A percentile compares a stretch with the other conserved stretches of the same genome.
phyloP scores from a whole-genome alignment of 2,113 vertebrate species.

The Naja naja region DNA sequence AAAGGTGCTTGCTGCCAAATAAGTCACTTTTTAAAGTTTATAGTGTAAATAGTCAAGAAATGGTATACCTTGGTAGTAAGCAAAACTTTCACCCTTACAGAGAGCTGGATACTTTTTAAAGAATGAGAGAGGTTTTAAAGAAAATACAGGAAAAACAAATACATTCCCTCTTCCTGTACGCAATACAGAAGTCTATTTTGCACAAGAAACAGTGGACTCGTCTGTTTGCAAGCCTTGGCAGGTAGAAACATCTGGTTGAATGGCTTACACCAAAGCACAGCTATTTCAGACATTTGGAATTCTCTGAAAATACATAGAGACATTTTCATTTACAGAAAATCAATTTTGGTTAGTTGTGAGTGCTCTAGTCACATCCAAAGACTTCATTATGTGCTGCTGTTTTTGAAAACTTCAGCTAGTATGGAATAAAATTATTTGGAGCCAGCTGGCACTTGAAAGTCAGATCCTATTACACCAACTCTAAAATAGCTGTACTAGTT shows the following conservation, averaged over 20 bases:
- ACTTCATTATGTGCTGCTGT: neutral
- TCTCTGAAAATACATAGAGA: neutral
- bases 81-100: conserved; percentile 62
- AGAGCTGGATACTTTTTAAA: neutral
- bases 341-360: neutral
- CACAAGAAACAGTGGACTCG: conserved; percentile 39
- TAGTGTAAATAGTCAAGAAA: conserved; percentile 22
- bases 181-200: conserved; percentile 42
- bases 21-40: neutral
- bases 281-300: conserved; percentile 2
- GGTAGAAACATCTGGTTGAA: conserved; percentile 6
- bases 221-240: conserved; percentile 50
- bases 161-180: neutral
- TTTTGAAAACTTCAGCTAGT: neutral
- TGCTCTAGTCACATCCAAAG: neutral
- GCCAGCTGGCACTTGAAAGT: neutral
- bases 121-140: conserved; percentile 27
- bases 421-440: neutral
- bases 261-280: neutral
- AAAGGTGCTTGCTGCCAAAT: conserved; percentile 21
- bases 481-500: neutral
- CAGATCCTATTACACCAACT: neutral
- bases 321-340: neutral
- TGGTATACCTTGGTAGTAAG: neutral
- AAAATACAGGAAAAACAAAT: neutral